These are phyloP conservation scores for Rhaphigaster nebulosa DNA, from an alignment of 2,888 invertebrate genomes.

Conservation along the genomic window DNA sequence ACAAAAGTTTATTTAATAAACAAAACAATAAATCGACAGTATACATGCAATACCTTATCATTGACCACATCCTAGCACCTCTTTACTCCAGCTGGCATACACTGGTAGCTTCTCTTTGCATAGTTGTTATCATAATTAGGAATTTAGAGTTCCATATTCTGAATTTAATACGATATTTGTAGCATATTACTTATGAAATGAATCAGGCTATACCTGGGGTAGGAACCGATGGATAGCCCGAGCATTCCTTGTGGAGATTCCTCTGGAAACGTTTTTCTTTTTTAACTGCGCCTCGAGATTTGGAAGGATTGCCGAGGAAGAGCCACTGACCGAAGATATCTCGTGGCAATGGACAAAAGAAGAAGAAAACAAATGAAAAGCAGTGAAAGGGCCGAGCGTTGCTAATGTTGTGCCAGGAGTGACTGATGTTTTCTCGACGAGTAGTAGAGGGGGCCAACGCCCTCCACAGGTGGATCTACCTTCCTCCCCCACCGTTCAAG, in stretches of 20 bases:
- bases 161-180: too few species aligned
- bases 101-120: too few species aligned
- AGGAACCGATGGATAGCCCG: neutral
- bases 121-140: too few species aligned
- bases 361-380: conserved; percentile 47
- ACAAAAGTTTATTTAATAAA: too few species aligned
- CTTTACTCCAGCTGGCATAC: too few species aligned
- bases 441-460: conserved; percentile 36
- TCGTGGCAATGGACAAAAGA: neutral
- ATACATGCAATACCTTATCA: too few species aligned
- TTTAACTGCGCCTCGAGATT: neutral
- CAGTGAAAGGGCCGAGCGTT: neutral
- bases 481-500: conserved; percentile 53
- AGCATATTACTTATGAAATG: neutral
- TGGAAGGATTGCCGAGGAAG: neutral
- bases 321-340: conserved; percentile 24
- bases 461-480: conserved; percentile 35
- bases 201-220: neutral
- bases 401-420: conserved; percentile 29
- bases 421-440: conserved; percentile 41
- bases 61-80: too few species aligned
- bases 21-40: too few species aligned
- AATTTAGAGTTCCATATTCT: too few species aligned
- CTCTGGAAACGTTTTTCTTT: neutral
- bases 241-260: neutral